Conservation (phyloP, 2,888 invertebrate species). For the Cheilosia scutellata region DNA sequence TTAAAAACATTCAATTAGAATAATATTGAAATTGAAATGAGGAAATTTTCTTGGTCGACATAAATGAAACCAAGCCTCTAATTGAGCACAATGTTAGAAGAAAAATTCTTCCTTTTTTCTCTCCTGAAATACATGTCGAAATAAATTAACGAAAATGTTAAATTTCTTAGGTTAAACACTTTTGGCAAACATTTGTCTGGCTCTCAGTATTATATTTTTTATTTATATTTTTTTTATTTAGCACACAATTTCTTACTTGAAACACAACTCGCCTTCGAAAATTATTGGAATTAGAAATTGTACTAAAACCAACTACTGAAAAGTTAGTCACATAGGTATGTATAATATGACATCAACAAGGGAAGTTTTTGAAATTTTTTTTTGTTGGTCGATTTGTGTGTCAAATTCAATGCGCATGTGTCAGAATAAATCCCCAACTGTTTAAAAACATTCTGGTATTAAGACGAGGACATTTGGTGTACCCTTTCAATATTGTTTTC, state of each 20-base stretch:
- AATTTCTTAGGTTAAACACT: background rate
- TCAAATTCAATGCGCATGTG: slow-evolving; percentile 46
- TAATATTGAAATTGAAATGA: background rate
- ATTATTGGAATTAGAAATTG: slow-evolving; percentile 36
- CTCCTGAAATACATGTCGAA: background rate
- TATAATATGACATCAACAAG: slow-evolving; percentile 73
- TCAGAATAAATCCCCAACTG: slow-evolving; percentile 9
- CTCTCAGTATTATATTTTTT: background rate
- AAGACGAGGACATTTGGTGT: background rate
- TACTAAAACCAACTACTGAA: slow-evolving; percentile 53
- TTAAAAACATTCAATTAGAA: background rate
- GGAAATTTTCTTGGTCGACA: background rate
- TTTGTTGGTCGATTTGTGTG: slow-evolving; percentile 35
- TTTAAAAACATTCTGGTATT: slow-evolving; percentile 4
- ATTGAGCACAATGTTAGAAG: background rate
- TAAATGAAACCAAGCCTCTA: background rate
- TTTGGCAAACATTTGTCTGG: background rate
- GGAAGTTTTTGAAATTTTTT: slow-evolving; percentile 43
- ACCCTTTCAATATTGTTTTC: slow-evolving; percentile 19
- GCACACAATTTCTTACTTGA: slow-evolving; percentile 39
- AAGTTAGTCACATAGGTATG: slow-evolving; percentile 50
- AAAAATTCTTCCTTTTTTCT: background rate
- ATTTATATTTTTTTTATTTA: slow-evolving; percentile 6
- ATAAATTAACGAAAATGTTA: background rate
- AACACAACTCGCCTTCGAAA: slow-evolving; percentile 42